Evolutionary conservation across 2,888 invertebrate genomes (phyloP).

Genomic region (Zaprionus obscuricornis): DNA sequence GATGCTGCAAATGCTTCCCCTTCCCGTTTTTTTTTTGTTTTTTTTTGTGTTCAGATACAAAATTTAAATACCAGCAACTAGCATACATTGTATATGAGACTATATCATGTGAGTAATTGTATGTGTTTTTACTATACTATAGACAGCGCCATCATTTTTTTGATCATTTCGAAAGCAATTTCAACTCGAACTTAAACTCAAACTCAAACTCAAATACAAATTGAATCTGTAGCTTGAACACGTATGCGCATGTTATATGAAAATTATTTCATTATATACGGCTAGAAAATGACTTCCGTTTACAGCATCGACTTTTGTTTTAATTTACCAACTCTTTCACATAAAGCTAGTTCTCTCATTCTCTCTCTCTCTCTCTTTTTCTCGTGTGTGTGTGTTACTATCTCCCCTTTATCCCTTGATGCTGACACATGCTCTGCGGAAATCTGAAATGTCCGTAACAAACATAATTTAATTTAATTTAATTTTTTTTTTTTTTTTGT

Average conservation of each 20-base stretch:
- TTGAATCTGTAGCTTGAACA: background rate
- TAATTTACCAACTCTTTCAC: conserved; percentile 57
- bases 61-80: conserved; percentile 28
- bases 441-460: conserved; percentile 65
- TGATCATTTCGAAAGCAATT: conserved; percentile 68
- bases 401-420: background rate
- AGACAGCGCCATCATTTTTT: conserved; percentile 47
- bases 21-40: conserved; percentile 45
- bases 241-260: conserved; percentile 29
- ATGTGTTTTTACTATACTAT: background rate
- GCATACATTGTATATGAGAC: no score
- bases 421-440: conserved; percentile 37
- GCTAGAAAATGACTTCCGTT: conserved; percentile 72
- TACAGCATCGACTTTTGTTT: conserved; percentile 72
- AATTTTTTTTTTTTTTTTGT: no score
- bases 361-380: background rate
- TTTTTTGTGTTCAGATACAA: conserved; percentile 20
- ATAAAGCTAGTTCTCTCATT: conserved; percentile 7
- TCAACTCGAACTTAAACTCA: conserved; percentile 18
- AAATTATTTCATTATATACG: conserved; percentile 74
- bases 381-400: no score
- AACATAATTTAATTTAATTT: no score
- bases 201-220: background rate
- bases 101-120: no score
- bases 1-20: conserved; percentile 69